Evolutionary conservation across 2,797 vertebrate species (phyloP).

Genomic region (Mycteria americana): DNA sequence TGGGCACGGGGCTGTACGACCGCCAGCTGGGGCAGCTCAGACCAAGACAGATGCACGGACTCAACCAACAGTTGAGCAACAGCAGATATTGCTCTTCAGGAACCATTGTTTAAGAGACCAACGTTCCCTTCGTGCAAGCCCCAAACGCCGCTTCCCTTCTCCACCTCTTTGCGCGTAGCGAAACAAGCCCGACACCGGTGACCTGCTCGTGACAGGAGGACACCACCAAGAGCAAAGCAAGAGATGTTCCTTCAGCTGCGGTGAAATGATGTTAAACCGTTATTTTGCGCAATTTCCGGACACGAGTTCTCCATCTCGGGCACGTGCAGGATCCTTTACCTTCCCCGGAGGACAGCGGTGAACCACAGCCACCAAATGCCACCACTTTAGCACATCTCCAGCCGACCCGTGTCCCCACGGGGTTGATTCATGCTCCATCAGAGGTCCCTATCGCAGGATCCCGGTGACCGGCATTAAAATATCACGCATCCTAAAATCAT

Average conservation of each 20-base stretch:
- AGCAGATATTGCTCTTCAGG: background rate
- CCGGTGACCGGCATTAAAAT: background rate
- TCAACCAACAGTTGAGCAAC: background rate
- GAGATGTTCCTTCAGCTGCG: background rate
- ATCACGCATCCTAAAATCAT: background rate
- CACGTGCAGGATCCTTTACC: background rate
- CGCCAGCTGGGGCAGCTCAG: background rate
- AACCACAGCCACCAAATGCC: background rate
- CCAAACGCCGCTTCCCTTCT: background rate
- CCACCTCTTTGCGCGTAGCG: background rate
- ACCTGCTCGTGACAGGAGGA: background rate
- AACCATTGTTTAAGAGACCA: background rate
- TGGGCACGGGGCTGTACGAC: too few relatives aligned
- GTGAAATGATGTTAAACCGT: background rate
- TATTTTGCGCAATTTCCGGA: background rate
- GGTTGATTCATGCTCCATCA: background rate
- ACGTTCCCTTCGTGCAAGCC: rapidly evolving
- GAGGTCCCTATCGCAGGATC: background rate
- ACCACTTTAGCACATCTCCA: background rate
- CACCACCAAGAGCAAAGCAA: background rate
- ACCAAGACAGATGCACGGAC: rapidly evolving
- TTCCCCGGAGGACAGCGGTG: background rate
- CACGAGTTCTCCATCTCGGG: background rate
- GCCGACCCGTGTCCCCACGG: background rate
- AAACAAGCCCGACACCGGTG: background rate